phyloP scores from a whole-genome alignment of 1,140 invertebrate species.

The Palaemon carinicauda region DNA sequence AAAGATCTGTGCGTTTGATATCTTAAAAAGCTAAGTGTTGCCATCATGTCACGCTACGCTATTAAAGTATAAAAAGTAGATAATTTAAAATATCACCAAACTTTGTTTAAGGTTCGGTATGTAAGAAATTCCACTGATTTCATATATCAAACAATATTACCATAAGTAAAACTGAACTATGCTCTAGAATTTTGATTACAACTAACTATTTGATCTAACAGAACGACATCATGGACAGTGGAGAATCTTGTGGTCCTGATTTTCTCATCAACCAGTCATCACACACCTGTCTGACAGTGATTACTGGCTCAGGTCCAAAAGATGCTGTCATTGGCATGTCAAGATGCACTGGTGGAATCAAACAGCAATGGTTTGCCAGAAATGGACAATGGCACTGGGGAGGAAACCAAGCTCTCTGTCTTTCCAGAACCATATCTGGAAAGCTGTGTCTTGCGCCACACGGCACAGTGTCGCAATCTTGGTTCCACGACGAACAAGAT shows the following conservation, averaged over 20 bases:
- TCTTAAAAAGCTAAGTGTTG: too few species aligned
- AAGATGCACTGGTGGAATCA: background rate
- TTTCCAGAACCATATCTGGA: background rate
- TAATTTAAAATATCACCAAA: too few species aligned
- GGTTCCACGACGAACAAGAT: background rate
- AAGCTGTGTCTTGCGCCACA: background rate
- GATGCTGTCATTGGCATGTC: constrained; percentile 26
- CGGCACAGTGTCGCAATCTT: background rate
- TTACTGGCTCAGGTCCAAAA: background rate
- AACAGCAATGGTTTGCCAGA: constrained; percentile 21
- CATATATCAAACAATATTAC: too few species aligned
- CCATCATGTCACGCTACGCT: too few species aligned
- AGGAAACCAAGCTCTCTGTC: constrained; percentile 12
- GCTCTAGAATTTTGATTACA: background rate
- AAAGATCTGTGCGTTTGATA: too few species aligned
- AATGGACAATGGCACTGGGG: constrained; percentile 12
- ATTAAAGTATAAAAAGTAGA: too few species aligned
- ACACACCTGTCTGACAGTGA: constrained; percentile 23
- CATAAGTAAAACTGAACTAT: background rate
- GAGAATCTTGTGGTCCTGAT: background rate
- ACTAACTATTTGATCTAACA: background rate
- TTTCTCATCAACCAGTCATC: constrained; percentile 25
- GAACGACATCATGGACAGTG: background rate
- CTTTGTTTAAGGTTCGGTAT: too few species aligned
- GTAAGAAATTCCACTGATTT: too few species aligned